Conservation (phyloP, 2,113 vertebrate species). For the Periophthalmodon schlosseri region DNA sequence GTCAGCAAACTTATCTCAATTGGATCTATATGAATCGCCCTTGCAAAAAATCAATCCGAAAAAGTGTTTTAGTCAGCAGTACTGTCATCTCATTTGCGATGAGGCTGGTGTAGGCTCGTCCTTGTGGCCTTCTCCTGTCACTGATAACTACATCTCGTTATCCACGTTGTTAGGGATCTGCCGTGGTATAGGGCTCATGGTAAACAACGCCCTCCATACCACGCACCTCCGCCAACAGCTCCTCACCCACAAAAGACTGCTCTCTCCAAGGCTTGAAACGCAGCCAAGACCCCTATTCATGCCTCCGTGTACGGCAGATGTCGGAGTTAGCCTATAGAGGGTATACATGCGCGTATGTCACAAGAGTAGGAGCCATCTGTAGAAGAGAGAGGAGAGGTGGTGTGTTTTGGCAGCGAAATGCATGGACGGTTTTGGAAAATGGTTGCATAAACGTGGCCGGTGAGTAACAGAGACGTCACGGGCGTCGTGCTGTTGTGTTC, state of each 20-base stretch:
- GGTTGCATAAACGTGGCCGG: slow-evolving; percentile 1
- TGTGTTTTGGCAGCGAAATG: slow-evolving; percentile 7
- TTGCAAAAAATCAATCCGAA: slow-evolving; percentile 21
- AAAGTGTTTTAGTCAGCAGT: slow-evolving; percentile 25
- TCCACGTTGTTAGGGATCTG: slow-evolving; percentile 52
- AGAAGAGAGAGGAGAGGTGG: slow-evolving; percentile 39
- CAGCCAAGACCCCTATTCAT: slow-evolving; percentile 66
- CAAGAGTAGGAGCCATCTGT: slow-evolving; percentile 31
- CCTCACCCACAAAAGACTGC: slow-evolving; percentile 59
- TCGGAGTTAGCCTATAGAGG: slow-evolving; percentile 62
- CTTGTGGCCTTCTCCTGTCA: slow-evolving; percentile 59
- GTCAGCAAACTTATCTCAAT: slow-evolving; percentile 1
- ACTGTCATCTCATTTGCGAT: slow-evolving; percentile 38
- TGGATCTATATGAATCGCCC: slow-evolving; percentile 6
- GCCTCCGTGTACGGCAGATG: slow-evolving; percentile 70
- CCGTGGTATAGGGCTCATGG: slow-evolving; percentile 41
- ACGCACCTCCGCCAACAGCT: slow-evolving; percentile 59
- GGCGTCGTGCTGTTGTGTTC: neutral
- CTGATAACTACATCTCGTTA: slow-evolving; percentile 76
- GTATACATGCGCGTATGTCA: slow-evolving; percentile 41
- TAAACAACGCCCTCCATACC: slow-evolving; percentile 60
- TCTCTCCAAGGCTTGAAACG: slow-evolving; percentile 61
- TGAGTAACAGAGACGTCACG: slow-evolving; percentile 12
- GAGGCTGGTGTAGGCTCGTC: slow-evolving; percentile 38
- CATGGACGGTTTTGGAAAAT: neutral